A percentile compares a stretch with the other conserved stretches of the same genome.
Evolutionary conservation across 2,797 vertebrate genomes (phyloP).

Genomic region (Prunella strophiata): DNA sequence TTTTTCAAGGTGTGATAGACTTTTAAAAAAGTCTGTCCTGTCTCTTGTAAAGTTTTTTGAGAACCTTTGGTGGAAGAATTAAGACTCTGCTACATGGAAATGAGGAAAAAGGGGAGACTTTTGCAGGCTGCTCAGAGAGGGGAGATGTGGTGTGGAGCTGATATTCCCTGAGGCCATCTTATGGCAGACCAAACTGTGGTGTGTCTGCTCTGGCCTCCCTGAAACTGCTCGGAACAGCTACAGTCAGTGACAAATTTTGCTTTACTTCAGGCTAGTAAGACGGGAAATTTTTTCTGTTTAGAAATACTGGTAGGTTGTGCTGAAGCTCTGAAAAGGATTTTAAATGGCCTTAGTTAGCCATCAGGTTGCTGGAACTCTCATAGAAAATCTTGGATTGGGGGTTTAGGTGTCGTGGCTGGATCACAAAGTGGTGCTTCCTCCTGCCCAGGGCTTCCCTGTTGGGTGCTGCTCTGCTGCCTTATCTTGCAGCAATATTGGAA

Average conservation of each 20-base stretch:
- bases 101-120: background rate
- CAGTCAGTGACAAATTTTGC: background rate
- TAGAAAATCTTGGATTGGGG: background rate
- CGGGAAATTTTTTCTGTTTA: background rate
- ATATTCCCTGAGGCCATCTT: background rate
- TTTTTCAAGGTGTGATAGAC: background rate
- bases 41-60: background rate
- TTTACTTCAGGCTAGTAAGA: background rate
- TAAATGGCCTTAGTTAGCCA: rapidly evolving
- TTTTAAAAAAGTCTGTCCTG: background rate
- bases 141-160: background rate
- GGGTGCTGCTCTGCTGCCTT: background rate
- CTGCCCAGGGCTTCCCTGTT: background rate
- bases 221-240: background rate
- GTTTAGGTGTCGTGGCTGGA: background rate
- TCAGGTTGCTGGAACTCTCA: background rate
- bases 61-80: background rate
- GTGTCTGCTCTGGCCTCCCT: rapidly evolving
- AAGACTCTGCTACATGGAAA: background rate
- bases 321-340: background rate
- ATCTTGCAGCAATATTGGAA: background rate
- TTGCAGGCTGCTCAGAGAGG: background rate
- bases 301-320: background rate
- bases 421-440: rapidly evolving
- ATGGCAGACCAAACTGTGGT: background rate